Conservation (phyloP, 1,140 invertebrate genomes). For the Dryas iulia region DNA sequence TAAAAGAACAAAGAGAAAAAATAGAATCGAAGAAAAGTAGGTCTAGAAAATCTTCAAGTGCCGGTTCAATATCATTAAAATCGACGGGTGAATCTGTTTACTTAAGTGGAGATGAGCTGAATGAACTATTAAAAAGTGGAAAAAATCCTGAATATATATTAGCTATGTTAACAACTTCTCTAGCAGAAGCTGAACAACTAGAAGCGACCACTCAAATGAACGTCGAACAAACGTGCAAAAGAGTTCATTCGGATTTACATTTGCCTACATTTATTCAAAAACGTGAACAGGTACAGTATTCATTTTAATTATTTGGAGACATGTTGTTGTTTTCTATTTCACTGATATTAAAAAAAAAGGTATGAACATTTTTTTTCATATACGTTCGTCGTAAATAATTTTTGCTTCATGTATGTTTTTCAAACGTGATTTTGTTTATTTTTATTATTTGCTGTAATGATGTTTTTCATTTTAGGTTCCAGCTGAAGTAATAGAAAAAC, state of each 20-base stretch:
- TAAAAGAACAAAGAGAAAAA: conserved; percentile 59
- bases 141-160: conserved; percentile 68
- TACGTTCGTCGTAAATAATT: too few species aligned
- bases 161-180: conserved; percentile 53
- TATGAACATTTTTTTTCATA: too few species aligned
- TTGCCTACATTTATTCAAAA: conserved; percentile 69
- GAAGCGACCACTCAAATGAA: conserved; percentile 68
- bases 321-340: too few species aligned
- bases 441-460: background rate
- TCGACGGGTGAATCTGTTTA: conserved; percentile 63
- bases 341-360: too few species aligned
- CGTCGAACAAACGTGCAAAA: conserved; percentile 51
- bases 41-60: conserved; percentile 56
- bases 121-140: conserved; percentile 59
- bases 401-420: background rate
- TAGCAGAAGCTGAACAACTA: conserved; percentile 63
- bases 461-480: conserved; percentile 51
- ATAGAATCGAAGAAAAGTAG: conserved; percentile 43
- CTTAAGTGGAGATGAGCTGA: conserved; percentile 58
- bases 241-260: conserved; percentile 64
- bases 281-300: conserved; percentile 53
- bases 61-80: conserved; percentile 55
- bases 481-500: conserved; percentile 66
- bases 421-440: background rate
- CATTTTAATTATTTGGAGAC: too few species aligned